Percentiles rank a stretch among this genome's conserved stretches.
Conservation (phyloP, 2,888 invertebrate species). For the Tenthredo distinguenda region DNA sequence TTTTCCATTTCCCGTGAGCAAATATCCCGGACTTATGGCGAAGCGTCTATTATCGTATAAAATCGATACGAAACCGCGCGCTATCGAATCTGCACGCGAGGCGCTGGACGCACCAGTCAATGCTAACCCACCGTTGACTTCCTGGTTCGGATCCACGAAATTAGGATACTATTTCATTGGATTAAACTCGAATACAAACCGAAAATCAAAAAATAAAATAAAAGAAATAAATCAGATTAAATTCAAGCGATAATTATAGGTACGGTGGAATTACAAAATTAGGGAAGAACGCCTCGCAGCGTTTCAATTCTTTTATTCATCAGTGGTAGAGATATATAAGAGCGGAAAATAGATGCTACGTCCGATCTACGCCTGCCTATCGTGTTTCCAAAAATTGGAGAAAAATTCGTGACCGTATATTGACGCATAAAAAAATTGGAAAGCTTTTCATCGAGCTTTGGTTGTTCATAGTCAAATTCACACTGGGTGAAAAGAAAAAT, state of each 20-base stretch:
- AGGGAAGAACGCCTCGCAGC: background rate
- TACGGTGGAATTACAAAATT: background rate
- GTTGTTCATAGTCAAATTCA: too few relatives aligned
- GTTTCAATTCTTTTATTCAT: background rate
- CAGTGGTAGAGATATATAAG: background rate
- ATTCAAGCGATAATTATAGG: too few relatives aligned
- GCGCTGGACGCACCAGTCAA: conserved; percentile 20
- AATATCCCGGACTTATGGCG: conserved; percentile 43
- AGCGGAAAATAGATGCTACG: background rate
- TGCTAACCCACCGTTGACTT: background rate
- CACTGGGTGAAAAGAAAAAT: too few relatives aligned
- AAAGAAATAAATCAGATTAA: background rate
- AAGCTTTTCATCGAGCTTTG: too few relatives aligned
- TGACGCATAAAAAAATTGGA: too few relatives aligned
- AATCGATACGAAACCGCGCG: conserved; percentile 48
- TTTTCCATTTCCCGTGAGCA: conserved; percentile 46
- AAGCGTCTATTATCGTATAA: conserved; percentile 37
- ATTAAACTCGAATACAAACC: background rate
- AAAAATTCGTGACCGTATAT: background rate
- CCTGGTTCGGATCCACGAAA: background rate
- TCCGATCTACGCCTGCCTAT: background rate
- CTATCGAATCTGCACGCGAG: conserved; percentile 34
- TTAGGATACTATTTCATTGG: background rate
- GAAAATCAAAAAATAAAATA: background rate
- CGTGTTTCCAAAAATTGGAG: background rate